Conservation (phyloP, 1,140 invertebrate species). For the Drosophila trapezifrons region DNA sequence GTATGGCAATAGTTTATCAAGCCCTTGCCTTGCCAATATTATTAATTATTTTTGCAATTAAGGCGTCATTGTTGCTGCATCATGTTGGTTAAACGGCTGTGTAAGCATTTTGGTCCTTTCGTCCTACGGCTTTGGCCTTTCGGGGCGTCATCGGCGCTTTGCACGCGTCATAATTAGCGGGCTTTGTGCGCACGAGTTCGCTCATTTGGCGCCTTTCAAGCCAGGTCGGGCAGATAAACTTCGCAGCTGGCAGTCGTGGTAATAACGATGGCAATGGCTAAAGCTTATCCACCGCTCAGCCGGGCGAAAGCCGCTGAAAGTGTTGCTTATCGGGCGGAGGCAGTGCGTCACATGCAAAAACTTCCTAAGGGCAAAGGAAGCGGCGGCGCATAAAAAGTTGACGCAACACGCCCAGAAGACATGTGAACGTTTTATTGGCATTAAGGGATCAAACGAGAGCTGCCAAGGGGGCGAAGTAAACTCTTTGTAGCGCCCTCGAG, state of each 20-base stretch:
- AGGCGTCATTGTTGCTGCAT: constrained; percentile 79
- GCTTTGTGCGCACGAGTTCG: constrained; percentile 51
- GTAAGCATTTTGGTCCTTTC: constrained; percentile 54
- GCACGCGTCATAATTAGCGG: constrained; percentile 78
- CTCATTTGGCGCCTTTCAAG: constrained; percentile 68
- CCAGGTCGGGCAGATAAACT: constrained; percentile 46
- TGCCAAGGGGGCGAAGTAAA: constrained; percentile 40
- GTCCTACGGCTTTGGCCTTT: constrained; percentile 25
- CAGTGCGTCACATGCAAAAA: constrained; percentile 77
- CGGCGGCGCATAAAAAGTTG: constrained; percentile 64
- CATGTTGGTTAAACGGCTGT: constrained; percentile 66
- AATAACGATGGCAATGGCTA: constrained; percentile 23
- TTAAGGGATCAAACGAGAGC: constrained; percentile 75
- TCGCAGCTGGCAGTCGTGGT: constrained; percentile 26
- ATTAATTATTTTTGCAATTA: constrained; percentile 83
- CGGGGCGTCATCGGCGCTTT: constrained; percentile 34
- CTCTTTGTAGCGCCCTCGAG: constrained; percentile 76
- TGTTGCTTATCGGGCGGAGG: constrained; percentile 62
- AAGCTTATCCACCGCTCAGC: constrained; percentile 49
- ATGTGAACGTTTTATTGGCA: constrained; percentile 82
- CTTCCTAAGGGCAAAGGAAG: constrained; percentile 33
- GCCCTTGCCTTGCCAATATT: constrained; percentile 41
- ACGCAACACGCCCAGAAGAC: constrained; percentile 74
- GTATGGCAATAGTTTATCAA: constrained; percentile 44
- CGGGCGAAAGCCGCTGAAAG: constrained; percentile 57